These are phyloP conservation scores for Lasioglossum zephyrum DNA, from an alignment of 2,888 invertebrate genomes.

Conservation along the genomic window DNA sequence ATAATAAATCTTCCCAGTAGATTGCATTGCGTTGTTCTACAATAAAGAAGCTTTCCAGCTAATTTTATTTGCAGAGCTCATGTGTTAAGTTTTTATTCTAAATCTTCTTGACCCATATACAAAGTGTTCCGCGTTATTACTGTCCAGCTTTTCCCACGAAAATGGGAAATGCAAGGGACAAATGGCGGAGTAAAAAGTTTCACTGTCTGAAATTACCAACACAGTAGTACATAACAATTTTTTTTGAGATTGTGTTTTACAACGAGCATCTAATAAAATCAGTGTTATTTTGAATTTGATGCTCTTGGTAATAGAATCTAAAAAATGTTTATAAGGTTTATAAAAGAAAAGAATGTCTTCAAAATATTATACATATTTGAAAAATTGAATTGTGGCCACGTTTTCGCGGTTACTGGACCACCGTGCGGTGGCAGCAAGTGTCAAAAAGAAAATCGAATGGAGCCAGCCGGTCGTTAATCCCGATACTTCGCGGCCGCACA, in stretches of 20 bases:
- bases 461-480: conserved; percentile 23
- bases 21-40: neutral
- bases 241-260: no score
- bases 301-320: no score
- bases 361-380: neutral
- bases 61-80: neutral
- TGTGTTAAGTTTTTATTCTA: neutral
- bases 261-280: no score
- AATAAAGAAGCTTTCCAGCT: neutral
- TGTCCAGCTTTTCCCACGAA: neutral
- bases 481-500: conserved; percentile 44
- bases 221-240: no score
- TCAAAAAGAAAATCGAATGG: neutral
- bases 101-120: neutral
- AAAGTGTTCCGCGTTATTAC: neutral
- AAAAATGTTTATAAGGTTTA: no score
- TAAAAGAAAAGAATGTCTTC: neutral
- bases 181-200: neutral
- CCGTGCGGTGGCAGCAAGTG: neutral
- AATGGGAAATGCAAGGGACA: neutral
- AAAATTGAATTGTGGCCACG: neutral
- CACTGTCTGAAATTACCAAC: no score
- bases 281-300: no score
- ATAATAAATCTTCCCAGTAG: neutral
- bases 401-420: neutral